A percentile compares a stretch with the other conserved stretches of the same genome.
Evolutionary conservation across 2,113 vertebrate species (phyloP).

Genomic region (Grallaria varia): DNA sequence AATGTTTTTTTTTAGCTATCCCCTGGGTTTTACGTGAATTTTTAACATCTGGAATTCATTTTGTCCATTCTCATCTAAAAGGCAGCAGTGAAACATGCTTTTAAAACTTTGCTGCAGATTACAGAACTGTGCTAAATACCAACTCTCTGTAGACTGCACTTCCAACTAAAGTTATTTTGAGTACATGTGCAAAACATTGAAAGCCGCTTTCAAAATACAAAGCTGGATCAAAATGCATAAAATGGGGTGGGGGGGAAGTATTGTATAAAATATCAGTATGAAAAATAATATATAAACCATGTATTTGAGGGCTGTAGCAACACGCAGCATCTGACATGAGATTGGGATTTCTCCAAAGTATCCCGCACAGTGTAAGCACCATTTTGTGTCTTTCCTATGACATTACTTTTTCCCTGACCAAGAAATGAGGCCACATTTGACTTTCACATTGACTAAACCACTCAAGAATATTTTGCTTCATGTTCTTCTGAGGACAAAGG

Average conservation of each 20-base stretch:
- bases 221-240: neutral
- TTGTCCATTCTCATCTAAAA: neutral
- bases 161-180: neutral
- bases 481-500: neutral
- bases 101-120: neutral
- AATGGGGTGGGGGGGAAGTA: neutral
- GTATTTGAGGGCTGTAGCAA: neutral
- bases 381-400: neutral
- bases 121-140: neutral
- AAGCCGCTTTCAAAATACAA: neutral
- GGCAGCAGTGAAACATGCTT: neutral
- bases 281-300: neutral
- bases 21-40: neutral
- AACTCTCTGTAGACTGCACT: neutral
- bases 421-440: neutral
- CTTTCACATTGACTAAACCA: neutral
- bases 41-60: neutral
- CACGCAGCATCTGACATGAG: neutral
- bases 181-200: neutral
- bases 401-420: neutral
- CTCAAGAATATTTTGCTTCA: neutral
- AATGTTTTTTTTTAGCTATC: neutral
- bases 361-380: neutral
- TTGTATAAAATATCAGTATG: neutral
- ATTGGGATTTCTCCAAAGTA: neutral